Conservation (phyloP, 2,113 vertebrate genomes). For the Tachysurus fulvidraco region DNA sequence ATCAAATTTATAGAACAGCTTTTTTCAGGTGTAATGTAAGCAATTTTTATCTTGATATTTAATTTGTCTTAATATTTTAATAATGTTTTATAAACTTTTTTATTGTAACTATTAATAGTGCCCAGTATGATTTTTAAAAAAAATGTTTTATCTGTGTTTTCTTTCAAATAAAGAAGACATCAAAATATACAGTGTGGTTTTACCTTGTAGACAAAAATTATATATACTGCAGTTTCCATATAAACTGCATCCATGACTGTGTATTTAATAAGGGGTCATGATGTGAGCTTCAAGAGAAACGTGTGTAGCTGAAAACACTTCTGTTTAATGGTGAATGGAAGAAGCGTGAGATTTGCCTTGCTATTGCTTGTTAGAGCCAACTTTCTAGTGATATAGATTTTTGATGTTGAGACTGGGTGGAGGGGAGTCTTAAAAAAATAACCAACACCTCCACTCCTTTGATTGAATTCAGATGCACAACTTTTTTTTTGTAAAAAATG, state of each 20-base stretch:
- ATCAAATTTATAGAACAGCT: background rate
- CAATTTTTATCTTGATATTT: background rate
- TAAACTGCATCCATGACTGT: background rate
- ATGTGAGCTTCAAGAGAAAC: background rate
- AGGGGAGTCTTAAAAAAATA: background rate
- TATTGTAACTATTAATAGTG: background rate
- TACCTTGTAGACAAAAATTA: background rate
- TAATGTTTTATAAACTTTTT: background rate
- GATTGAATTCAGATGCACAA: background rate
- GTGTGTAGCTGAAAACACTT: background rate
- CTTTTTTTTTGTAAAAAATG: background rate
- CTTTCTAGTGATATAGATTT: background rate
- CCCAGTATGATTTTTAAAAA: background rate
- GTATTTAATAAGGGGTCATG: background rate
- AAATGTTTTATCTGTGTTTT: background rate
- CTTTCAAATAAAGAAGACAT: constrained; percentile 21
- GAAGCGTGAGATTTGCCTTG: background rate
- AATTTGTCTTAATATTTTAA: constrained; percentile 1
- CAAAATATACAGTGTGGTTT: background rate
- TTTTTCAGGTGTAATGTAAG: background rate
- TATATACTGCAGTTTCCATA: too few relatives aligned
- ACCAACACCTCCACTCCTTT: background rate
- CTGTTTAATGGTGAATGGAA: background rate
- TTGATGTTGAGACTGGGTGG: background rate
- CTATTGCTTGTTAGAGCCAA: background rate